These are phyloP conservation scores for Neoseiulus cucumeris DNA, from an alignment of 1,140 invertebrate species.

Conservation along the genomic window DNA sequence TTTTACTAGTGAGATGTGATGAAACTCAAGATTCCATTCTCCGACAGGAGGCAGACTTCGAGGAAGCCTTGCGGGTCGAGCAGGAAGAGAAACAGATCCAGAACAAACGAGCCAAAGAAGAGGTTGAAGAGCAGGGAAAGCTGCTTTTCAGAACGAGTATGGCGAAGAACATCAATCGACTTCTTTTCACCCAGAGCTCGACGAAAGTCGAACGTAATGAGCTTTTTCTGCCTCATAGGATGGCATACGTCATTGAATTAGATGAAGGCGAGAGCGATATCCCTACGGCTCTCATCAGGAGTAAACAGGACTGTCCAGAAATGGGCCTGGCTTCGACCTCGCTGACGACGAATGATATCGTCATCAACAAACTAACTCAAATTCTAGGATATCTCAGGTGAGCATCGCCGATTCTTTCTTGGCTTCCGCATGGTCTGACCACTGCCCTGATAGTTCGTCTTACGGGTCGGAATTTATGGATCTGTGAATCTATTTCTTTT, in stretches of 20 bases:
- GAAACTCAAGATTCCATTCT: too few relatives aligned
- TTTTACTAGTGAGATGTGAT: too few relatives aligned
- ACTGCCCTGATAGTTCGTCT: too few relatives aligned
- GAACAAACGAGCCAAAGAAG: conserved; percentile 24
- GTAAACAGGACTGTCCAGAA: conserved; percentile 77
- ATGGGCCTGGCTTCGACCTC: conserved; percentile 46
- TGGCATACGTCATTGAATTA: conserved; percentile 94
- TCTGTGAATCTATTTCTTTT: too few relatives aligned
- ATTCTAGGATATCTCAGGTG: conserved; percentile 74
- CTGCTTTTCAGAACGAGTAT: conserved; percentile 52
- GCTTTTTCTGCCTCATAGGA: conserved; percentile 79
- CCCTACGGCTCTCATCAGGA: conserved; percentile 81
- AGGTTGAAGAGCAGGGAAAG: conserved; percentile 41
- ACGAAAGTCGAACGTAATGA: conserved; percentile 51
- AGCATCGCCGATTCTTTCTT: conserved; percentile 7
- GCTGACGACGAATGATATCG: conserved; percentile 76
- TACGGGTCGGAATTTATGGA: too few relatives aligned
- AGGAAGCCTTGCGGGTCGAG: conserved; percentile 15
- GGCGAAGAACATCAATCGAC: conserved; percentile 34
- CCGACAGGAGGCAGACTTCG: conserved; percentile 20
- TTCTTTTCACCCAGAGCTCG: conserved; percentile 29
- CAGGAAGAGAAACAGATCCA: conserved; percentile 36
- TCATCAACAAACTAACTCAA: conserved; percentile 90
- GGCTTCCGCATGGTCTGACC: neutral
- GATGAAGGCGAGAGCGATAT: conserved; percentile 59